Conservation (phyloP, 2,888 invertebrate genomes). For the Pseudoips prasinana region DNA sequence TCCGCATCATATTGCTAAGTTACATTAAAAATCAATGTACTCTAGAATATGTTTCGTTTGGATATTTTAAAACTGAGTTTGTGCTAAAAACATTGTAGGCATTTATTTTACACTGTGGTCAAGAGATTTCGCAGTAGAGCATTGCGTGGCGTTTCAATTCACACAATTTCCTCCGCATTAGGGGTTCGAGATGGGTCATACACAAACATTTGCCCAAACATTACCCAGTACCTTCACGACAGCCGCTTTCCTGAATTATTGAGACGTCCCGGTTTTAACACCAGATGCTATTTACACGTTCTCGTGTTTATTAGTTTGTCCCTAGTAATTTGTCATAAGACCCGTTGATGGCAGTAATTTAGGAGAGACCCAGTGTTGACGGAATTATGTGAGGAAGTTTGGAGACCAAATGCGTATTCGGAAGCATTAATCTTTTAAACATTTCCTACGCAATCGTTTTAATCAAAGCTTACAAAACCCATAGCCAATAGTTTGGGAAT, state of each 20-base stretch:
- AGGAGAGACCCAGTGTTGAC: constrained; percentile 41
- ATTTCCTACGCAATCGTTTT: constrained; percentile 7
- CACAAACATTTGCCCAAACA: constrained; percentile 57
- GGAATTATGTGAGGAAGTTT: constrained; percentile 37
- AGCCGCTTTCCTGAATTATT: constrained; percentile 48
- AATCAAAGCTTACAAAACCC: constrained; percentile 2
- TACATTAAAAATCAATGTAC: too few relatives aligned
- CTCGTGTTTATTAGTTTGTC: constrained; percentile 56
- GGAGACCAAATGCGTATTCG: constrained; percentile 32
- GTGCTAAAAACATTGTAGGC: too few relatives aligned
- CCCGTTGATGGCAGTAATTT: constrained; percentile 64
- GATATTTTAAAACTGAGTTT: too few relatives aligned
- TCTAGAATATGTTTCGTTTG: too few relatives aligned
- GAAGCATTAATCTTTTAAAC: constrained; percentile 23
- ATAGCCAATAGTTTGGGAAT: constrained; percentile 8
- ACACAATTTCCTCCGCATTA: constrained; percentile 16
- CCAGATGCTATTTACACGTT: constrained; percentile 61
- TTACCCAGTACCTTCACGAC: constrained; percentile 35
- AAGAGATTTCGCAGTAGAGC: constrained; percentile 1
- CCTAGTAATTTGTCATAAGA: constrained; percentile 66
- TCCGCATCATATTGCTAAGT: too few relatives aligned
- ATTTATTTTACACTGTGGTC: too few relatives aligned
- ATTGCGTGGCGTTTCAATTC: constrained; percentile 7
- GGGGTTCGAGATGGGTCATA: constrained; percentile 36
- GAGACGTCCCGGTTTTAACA: constrained; percentile 56